Evolutionary conservation across 2,797 vertebrate species (phyloP).

Genomic region (Diglossa cyanea): DNA sequence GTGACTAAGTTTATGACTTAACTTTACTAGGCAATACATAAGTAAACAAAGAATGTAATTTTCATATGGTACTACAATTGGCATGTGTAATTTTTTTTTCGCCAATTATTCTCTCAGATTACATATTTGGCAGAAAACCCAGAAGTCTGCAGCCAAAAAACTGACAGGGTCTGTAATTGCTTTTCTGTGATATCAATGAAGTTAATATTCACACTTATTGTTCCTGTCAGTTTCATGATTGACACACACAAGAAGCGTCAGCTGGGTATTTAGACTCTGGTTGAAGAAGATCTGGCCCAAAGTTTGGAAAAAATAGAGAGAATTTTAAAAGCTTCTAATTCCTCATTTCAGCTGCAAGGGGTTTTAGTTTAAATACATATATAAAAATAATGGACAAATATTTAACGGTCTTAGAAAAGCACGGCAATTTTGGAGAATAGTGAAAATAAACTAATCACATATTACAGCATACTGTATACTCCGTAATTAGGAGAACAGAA

Average conservation of each 20-base stretch:
- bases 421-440: not conserved
- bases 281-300: not conserved
- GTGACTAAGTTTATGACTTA: not conserved
- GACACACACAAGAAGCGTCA: not conserved
- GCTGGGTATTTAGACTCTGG: not conserved
- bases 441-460: not conserved
- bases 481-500: not conserved
- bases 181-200: conserved; percentile 6
- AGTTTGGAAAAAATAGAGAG: not conserved
- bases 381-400: not conserved
- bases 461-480: not conserved
- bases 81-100: not conserved
- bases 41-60: not conserved
- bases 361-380: not conserved
- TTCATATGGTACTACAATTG: not conserved
- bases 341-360: not conserved
- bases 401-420: not conserved
- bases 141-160: not conserved
- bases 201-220: not conserved
- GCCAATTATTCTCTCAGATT: not conserved
- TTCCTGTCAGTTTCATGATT: not conserved
- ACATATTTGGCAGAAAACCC: not conserved
- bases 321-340: not conserved
- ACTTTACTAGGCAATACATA: not conserved
- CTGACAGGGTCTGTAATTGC: not conserved